A percentile compares a stretch with the other conserved stretches of the same genome.
These are phyloP conservation scores for Blastomussa wellsi DNA, from an alignment of 92 coral and sea anemone species.

Conservation along the genomic window DNA sequence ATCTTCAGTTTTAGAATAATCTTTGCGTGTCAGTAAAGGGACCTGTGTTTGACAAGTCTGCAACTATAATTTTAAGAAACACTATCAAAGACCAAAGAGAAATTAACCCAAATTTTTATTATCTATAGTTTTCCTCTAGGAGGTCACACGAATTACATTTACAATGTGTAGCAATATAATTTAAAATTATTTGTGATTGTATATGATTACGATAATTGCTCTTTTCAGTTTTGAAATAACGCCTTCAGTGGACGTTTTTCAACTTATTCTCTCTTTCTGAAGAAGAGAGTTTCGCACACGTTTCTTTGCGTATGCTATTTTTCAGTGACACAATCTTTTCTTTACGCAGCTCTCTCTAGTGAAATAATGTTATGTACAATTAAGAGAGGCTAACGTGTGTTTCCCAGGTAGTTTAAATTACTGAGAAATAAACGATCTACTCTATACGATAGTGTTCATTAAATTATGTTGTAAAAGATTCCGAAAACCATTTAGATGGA, in stretches of 20 bases:
- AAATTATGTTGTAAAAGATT: not conserved
- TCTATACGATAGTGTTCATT: not conserved
- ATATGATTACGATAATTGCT: not conserved
- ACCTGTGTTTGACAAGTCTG: not conserved
- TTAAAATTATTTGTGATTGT: not conserved
- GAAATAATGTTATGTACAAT: not conserved
- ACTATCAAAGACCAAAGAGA: not conserved
- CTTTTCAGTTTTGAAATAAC: not conserved
- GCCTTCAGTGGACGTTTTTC: not conserved
- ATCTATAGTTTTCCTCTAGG: not conserved
- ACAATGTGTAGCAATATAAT: not conserved
- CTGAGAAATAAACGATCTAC: not conserved
- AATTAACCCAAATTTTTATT: not conserved
- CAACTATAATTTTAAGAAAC: not conserved
- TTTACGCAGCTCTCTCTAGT: not conserved
- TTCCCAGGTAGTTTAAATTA: not conserved
- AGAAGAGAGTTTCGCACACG: no score
- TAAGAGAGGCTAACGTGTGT: not conserved
- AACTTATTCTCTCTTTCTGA: no score
- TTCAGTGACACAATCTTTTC: no score
- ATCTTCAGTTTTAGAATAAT: not conserved
- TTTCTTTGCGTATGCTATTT: no score
- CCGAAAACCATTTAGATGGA: not conserved
- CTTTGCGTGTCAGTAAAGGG: not conserved
- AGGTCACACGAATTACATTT: not conserved